A percentile compares a stretch with the other conserved stretches of the same genome.
Conservation (phyloP, 2,888 invertebrate species). For the Crocallis elinguaria region DNA sequence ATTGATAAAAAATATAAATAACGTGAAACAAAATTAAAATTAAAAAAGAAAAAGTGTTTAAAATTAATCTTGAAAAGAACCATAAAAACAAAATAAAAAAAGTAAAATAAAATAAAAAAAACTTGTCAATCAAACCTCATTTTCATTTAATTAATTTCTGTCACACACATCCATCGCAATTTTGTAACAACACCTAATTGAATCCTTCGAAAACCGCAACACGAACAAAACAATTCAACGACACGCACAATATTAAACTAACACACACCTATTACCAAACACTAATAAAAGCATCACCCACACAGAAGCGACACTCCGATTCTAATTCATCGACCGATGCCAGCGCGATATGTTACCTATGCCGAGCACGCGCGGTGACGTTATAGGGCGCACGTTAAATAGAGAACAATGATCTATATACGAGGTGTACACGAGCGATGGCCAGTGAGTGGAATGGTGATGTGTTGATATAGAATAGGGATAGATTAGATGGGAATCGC, state of each 20-base stretch:
- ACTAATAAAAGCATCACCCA: conserved; percentile 37
- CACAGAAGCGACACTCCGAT: conserved; percentile 48
- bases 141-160: too few relatives aligned
- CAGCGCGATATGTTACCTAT: conserved; percentile 46
- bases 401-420: conserved; percentile 83
- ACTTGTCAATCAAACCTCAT: too few relatives aligned
- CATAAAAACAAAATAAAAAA: too few relatives aligned
- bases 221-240: background rate
- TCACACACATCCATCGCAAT: too few relatives aligned
- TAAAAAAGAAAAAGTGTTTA: too few relatives aligned
- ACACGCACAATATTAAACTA: conserved; percentile 17
- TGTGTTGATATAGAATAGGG: conserved; percentile 53
- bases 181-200: too few relatives aligned
- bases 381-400: conserved; percentile 75
- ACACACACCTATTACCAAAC: conserved; percentile 40
- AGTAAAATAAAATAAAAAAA: too few relatives aligned
- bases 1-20: too few relatives aligned
- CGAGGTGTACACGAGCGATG: conserved; percentile 79
- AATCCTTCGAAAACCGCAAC: background rate
- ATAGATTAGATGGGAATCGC: background rate
- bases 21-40: too few relatives aligned
- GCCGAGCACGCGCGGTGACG: conserved; percentile 62
- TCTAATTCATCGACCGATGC: conserved; percentile 57
- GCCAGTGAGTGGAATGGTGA: conserved; percentile 62
- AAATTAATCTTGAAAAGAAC: too few relatives aligned